A percentile compares a stretch with the other conserved stretches of the same genome.
Conservation (phyloP, 2,113 vertebrate genomes). For the Onychostruthus taczanowskii region DNA sequence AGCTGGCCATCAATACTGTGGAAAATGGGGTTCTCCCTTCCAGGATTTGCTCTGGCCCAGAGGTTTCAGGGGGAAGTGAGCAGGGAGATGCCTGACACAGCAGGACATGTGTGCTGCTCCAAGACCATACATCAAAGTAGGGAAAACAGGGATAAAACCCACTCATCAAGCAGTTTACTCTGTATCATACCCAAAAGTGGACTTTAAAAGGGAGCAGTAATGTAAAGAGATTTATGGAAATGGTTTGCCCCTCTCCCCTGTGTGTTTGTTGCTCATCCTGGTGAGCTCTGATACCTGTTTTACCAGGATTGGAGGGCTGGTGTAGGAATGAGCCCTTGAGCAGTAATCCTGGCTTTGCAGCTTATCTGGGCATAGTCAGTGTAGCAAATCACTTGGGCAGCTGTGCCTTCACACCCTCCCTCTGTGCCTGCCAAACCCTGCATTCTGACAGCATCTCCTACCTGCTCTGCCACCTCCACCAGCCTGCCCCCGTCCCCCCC, state of each 20-base stretch:
- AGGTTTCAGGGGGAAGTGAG: not conserved
- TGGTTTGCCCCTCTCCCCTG: not conserved
- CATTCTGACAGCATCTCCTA: not conserved
- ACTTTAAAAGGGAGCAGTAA: not conserved
- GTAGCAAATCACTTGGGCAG: not conserved
- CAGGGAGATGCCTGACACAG: not conserved
- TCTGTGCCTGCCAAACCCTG: not conserved
- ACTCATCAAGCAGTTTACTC: not conserved
- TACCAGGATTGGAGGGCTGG: not conserved
- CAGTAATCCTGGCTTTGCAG: not conserved
- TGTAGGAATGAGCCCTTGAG: not conserved
- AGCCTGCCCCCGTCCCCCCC: not conserved
- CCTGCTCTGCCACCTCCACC: not conserved
- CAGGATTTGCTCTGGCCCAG: not conserved
- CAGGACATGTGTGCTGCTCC: not conserved
- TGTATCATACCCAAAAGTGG: not conserved
- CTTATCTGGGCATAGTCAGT: not conserved
- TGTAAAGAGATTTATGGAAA: slow-evolving; percentile 22
- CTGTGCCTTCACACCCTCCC: not conserved
- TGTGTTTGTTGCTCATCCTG: not conserved
- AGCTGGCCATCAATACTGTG: not conserved
- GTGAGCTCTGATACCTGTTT: not conserved
- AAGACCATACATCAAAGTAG: not conserved
- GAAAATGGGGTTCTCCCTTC: not conserved
- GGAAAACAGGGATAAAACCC: not conserved